These are phyloP conservation scores for Tadarida brasiliensis DNA, from an alignment of 2,797 vertebrate species.

Conservation along the genomic window DNA sequence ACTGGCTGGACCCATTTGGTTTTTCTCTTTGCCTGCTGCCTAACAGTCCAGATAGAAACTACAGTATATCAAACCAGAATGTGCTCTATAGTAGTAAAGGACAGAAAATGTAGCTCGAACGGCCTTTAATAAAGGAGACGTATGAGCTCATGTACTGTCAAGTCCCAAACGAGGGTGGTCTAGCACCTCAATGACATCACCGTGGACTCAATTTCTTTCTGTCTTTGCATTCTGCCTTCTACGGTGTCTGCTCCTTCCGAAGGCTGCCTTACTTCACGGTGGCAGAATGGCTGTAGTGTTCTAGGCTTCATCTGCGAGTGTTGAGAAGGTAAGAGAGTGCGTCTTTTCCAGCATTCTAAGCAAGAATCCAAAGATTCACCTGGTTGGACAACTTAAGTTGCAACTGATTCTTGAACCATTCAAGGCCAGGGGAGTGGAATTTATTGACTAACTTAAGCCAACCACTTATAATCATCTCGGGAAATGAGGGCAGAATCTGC, in stretches of 20 bases:
- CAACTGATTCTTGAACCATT: constrained; percentile 1
- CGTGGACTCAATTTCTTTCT: neutral
- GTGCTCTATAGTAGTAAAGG: constrained; percentile 7
- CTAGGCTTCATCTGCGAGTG: neutral
- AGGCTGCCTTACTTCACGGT: neutral
- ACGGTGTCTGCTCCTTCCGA: neutral
- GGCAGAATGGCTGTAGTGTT: neutral
- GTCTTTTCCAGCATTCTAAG: neutral
- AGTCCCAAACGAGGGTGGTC: neutral
- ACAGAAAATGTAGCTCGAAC: constrained; percentile 20
- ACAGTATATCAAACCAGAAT: constrained; percentile 27
- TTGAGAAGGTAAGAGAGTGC: neutral
- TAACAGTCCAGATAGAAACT: neutral
- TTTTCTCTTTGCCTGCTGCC: constrained; percentile 20
- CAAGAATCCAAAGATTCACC: neutral
- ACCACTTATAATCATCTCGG: neutral
- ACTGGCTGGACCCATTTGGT: neutral
- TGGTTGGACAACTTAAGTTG: neutral
- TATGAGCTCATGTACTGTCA: neutral
- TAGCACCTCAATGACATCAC: neutral
- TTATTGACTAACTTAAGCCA: constrained; percentile 6
- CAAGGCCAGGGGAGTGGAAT: neutral
- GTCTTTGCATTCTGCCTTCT: neutral
- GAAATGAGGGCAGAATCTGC: neutral
- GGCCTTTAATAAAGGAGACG: constrained; percentile 27